Conservation (phyloP, 2,113 vertebrate species). For the Limnothrissa miodon region DNA sequence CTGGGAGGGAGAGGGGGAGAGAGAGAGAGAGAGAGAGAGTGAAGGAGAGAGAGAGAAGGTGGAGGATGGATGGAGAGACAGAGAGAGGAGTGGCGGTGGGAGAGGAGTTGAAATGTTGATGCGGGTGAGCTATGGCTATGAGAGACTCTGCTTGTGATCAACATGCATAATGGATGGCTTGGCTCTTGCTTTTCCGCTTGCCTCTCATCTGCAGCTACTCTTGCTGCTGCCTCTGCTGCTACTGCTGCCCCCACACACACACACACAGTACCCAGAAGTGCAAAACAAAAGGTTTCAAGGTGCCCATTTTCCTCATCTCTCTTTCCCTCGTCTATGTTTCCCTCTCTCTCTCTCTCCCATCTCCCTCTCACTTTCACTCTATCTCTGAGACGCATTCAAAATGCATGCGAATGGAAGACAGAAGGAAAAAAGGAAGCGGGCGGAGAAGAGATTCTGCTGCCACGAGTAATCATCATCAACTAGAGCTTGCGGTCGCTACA, state of each 20-base stretch:
- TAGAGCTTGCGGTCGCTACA: constrained; percentile 65
- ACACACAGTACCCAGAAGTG: background rate
- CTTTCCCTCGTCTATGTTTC: background rate
- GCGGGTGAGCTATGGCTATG: background rate
- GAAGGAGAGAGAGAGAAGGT: constrained; percentile 23
- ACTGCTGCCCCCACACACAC: background rate
- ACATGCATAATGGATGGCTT: constrained; percentile 16
- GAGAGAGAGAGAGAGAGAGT: background rate
- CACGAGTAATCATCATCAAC: constrained; percentile 71
- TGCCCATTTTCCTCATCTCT: background rate
- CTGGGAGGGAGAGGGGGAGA: background rate
- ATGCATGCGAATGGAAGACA: constrained; percentile 29
- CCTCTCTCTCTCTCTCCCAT: background rate
- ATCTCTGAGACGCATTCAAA: background rate
- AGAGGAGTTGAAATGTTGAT: constrained; percentile 6
- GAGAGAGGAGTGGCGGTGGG: background rate
- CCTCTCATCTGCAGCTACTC: constrained; percentile 5
- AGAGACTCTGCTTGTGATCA: constrained; percentile 13
- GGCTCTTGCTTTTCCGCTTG: background rate
- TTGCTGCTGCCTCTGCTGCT: background rate
- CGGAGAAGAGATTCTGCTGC: constrained; percentile 69
- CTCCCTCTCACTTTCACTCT: background rate
- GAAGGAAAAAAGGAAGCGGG: constrained; percentile 52
- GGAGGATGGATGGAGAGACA: background rate
- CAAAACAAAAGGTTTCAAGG: constrained; percentile 8